Conservation (phyloP, 2,888 invertebrate species). For the Chloroclystis v-ata region DNA sequence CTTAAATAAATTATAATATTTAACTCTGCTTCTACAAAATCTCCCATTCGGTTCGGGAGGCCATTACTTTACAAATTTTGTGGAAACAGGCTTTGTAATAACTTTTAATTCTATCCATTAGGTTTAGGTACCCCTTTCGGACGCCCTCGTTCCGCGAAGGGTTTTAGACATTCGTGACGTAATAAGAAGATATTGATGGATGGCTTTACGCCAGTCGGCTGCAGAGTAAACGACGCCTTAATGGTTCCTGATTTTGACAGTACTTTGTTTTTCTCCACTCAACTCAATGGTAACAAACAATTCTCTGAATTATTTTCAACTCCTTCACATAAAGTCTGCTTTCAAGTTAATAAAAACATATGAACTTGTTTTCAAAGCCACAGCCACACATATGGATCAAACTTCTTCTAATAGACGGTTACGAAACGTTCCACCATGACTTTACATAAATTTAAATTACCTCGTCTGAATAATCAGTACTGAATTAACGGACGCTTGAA, state of each 20-base stretch:
- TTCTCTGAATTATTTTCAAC: no score
- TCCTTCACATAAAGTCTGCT: no score
- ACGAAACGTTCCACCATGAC: no score
- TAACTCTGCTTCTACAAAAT: slow-evolving; percentile 14
- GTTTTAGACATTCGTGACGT: slow-evolving; percentile 16
- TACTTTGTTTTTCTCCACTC: not conserved
- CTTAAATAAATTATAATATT: slow-evolving; percentile 19
- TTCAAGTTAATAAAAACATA: no score
- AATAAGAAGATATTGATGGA: slow-evolving; percentile 15
- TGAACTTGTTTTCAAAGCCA: no score
- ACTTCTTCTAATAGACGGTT: no score
- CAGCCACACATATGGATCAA: no score
- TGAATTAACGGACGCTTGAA: no score
- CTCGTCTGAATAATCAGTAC: no score
- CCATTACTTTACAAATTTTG: slow-evolving; percentile 25
- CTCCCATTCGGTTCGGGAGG: slow-evolving; percentile 18
- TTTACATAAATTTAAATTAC: no score
- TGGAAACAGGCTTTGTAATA: slow-evolving; percentile 28
- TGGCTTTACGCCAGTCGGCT: slow-evolving; percentile 3
- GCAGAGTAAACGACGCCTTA: not conserved
- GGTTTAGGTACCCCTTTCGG: slow-evolving; percentile 29
- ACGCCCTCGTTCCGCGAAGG: slow-evolving; percentile 26
- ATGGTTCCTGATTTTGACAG: not conserved
- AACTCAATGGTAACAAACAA: no score
- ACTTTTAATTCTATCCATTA: slow-evolving; percentile 33